Evolutionary conservation across 2,888 invertebrate species (phyloP).

Genomic region (Eristalis tenax): DNA sequence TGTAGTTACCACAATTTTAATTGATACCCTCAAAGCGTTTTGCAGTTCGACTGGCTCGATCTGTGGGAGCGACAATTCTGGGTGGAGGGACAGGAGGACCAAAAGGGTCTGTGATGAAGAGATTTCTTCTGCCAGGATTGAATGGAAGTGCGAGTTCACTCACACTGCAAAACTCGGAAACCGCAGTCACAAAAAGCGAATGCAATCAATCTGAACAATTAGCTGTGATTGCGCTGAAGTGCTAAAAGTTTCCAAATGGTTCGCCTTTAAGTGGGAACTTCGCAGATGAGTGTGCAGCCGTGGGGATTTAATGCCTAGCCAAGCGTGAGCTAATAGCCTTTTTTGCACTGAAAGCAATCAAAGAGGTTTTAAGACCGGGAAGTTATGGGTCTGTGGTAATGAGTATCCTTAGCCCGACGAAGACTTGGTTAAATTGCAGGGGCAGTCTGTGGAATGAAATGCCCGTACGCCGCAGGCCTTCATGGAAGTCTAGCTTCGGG

Average conservation of each 20-base stretch:
- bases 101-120: not conserved
- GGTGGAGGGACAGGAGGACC: not conserved
- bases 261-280: not conserved
- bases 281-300: conserved; percentile 1
- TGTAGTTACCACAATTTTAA: conserved; percentile 57
- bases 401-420: not conserved
- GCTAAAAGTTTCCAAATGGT: conserved; percentile 22
- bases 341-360: not conserved
- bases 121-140: not conserved
- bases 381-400: not conserved
- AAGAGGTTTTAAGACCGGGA: not conserved
- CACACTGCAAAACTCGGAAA: conserved; percentile 18
- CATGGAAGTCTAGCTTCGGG: not conserved
- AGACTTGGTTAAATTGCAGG: not conserved
- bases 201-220: conserved; percentile 29
- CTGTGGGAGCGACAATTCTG: not conserved
- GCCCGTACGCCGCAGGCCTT: too few relatives aligned
- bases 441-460: not conserved
- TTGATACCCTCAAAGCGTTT: conserved; percentile 41
- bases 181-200: conserved; percentile 7
- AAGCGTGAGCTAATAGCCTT: conserved; percentile 6
- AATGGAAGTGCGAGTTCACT: not conserved
- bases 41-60: not conserved
- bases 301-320: conserved; percentile 7
- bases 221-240: conserved; percentile 25